Percentiles rank a stretch among this genome's conserved stretches.
Conservation (phyloP, 2,113 vertebrate species). For the Castor canadensis region DNA sequence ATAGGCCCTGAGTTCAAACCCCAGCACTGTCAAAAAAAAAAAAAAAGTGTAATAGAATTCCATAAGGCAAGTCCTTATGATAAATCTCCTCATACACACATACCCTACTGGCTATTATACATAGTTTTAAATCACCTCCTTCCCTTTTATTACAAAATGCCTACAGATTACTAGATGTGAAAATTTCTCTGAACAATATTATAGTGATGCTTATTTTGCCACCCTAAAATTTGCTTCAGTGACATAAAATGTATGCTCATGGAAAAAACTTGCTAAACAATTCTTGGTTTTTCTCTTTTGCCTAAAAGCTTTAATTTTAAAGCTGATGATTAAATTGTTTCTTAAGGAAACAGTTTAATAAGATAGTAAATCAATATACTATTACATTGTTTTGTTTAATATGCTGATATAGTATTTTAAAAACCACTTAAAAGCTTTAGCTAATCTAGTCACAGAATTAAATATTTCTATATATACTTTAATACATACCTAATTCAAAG, state of each 20-base stretch:
- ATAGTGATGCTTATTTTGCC: neutral
- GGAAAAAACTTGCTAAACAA: neutral
- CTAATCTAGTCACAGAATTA: neutral
- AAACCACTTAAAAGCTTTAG: constrained; percentile 13
- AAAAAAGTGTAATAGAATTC: no score
- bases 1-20: no score
- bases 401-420: neutral
- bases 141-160: neutral
- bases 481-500: neutral
- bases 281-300: neutral
- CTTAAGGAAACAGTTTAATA: constrained; percentile 10
- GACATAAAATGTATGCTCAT: neutral
- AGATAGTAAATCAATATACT: neutral
- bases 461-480: neutral
- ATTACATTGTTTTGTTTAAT: neutral
- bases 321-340: neutral
- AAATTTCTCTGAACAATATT: neutral
- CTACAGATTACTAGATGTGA: neutral
- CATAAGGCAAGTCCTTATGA: neutral
- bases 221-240: neutral
- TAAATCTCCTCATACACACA: neutral
- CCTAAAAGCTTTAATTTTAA: constrained; percentile 10
- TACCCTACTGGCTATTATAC: neutral
- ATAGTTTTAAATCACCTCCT: neutral
- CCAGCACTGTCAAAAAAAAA: no score